Percentiles rank a stretch among this genome's conserved stretches.
Conservation (phyloP, 1,140 invertebrate species). For the Globodera ellingtonae region DNA sequence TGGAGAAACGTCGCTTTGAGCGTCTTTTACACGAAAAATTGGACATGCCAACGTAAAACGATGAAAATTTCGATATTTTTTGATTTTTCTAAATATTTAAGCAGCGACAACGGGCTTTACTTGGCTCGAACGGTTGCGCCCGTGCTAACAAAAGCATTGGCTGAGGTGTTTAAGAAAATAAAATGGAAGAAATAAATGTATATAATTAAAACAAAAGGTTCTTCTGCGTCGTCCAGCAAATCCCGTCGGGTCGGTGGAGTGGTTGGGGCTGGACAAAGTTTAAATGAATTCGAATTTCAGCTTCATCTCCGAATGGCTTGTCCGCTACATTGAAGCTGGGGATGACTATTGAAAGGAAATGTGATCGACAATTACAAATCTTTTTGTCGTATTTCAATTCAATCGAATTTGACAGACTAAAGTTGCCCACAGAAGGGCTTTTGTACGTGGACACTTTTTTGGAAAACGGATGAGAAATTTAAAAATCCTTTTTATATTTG, state of each 20-base stretch:
- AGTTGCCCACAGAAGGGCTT: too few species aligned
- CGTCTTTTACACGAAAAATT: conserved; percentile 55
- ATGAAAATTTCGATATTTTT: not conserved
- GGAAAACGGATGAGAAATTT: too few species aligned
- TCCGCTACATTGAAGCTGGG: conserved; percentile 54
- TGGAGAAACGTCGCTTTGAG: conserved; percentile 57
- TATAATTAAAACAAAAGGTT: conserved; percentile 17
- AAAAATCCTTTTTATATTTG: too few species aligned
- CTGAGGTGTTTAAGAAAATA: conserved; percentile 47
- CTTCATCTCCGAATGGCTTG: conserved; percentile 63
- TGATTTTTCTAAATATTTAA: not conserved
- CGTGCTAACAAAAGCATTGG: conserved; percentile 62
- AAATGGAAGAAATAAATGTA: not conserved
- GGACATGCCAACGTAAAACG: conserved; percentile 56
- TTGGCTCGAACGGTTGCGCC: conserved; percentile 64
- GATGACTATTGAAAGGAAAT: not conserved
- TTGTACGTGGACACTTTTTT: too few species aligned
- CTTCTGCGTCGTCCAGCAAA: conserved; percentile 57
- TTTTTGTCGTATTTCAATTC: too few species aligned
- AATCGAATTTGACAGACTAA: too few species aligned
- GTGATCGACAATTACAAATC: too few species aligned
- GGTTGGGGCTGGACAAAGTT: not conserved
- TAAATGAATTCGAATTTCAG: conserved; percentile 14
- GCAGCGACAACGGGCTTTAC: conserved; percentile 62
- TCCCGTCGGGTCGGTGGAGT: conserved; percentile 45